These are phyloP conservation scores for Sphaerodactylus townsendi DNA, from an alignment of 2,113 vertebrate species.

Conservation along the genomic window DNA sequence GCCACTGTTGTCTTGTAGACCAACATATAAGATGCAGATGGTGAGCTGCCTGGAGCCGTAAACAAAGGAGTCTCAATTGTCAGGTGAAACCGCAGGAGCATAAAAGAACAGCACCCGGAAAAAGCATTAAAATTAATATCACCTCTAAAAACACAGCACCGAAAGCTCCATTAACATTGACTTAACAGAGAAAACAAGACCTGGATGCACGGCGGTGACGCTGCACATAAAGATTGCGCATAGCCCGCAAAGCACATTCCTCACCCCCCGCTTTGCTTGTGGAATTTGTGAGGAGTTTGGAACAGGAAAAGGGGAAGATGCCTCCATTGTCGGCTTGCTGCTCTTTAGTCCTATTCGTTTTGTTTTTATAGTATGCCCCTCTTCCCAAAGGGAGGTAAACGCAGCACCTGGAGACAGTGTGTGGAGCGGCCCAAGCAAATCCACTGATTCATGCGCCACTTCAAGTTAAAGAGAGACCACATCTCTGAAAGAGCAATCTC, in stretches of 20 bases:
- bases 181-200: background rate
- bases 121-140: background rate
- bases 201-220: slow-evolving; percentile 15
- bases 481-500: slow-evolving; percentile 16
- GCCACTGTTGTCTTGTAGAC: background rate
- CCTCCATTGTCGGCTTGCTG: slow-evolving; percentile 28
- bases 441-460: slow-evolving; percentile 26
- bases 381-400: background rate
- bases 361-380: slow-evolving; percentile 40
- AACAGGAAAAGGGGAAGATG: background rate
- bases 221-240: slow-evolving; percentile 5
- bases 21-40: background rate
- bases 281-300: slow-evolving; percentile 44
- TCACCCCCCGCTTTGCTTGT: background rate
- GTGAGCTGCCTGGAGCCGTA: slow-evolving; percentile 1
- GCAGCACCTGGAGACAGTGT: background rate
- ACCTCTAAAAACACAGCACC: slow-evolving; percentile 31
- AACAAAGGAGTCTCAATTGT: background rate
- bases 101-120: slow-evolving; percentile 1
- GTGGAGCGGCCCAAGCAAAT: background rate
- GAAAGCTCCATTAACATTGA: slow-evolving; percentile 28
- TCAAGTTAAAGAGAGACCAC: slow-evolving; percentile 23
- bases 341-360: slow-evolving; percentile 33
- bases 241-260: slow-evolving; percentile 24
- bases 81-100: slow-evolving; percentile 23